A percentile compares a stretch with the other conserved stretches of the same genome.
Evolutionary conservation across 1,140 invertebrate species (phyloP).

Genomic region (Parasteatoda tepidariorum): DNA sequence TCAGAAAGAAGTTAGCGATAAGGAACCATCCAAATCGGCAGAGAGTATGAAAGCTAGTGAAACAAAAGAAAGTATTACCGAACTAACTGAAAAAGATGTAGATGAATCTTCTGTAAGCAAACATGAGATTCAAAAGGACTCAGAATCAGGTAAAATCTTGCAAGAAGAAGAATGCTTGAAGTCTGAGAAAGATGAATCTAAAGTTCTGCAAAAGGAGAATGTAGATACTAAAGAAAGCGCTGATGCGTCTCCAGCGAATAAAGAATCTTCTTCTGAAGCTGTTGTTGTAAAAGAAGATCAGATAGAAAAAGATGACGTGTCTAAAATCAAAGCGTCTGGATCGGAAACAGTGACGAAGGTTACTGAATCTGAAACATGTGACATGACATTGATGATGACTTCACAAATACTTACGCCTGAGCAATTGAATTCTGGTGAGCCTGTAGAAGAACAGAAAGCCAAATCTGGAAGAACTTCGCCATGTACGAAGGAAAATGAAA

Average conservation of each 20-base stretch:
- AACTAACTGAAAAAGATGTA: not conserved
- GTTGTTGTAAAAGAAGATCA: not conserved
- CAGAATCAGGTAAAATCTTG: not conserved
- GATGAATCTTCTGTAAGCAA: not conserved
- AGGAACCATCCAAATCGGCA: not conserved
- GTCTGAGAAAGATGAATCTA: not conserved
- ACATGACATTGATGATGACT: constrained; percentile 48
- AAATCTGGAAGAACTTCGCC: not conserved
- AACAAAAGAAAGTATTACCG: not conserved
- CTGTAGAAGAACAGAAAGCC: not conserved
- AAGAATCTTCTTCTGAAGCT: not conserved
- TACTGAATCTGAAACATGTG: not conserved
- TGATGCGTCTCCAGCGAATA: not conserved
- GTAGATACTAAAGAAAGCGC: not conserved
- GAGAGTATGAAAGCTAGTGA: not conserved
- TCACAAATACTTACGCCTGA: constrained; percentile 43
- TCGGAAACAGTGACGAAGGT: not conserved
- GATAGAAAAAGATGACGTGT: not conserved
- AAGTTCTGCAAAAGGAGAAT: not conserved
- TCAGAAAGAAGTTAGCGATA: not conserved
- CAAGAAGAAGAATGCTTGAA: not conserved
- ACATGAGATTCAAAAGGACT: not conserved
- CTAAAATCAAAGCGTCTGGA: not conserved
- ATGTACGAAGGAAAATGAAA: not conserved
- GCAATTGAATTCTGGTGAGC: not conserved